Evolutionary conservation across 2,797 vertebrate species (phyloP).

Genomic region (Lophura swinhoii): DNA sequence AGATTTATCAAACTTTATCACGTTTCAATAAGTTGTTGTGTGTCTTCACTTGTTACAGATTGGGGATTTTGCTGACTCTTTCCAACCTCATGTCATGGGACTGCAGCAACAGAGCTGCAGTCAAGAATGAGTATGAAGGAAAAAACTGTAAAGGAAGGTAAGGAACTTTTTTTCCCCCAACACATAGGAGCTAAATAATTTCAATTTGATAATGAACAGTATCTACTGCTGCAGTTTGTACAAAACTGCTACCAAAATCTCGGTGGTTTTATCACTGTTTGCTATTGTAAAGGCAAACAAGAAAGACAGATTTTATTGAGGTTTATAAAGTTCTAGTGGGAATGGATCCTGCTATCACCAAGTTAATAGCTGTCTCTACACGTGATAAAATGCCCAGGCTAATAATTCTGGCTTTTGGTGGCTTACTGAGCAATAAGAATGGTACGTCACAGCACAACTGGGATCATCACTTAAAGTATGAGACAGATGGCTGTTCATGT

Average conservation of each 20-base stretch:
- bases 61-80: neutral
- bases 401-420: neutral
- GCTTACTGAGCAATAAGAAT: neutral
- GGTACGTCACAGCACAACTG: neutral
- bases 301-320: neutral
- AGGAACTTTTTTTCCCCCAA: neutral
- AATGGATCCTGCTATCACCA: neutral
- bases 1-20: neutral
- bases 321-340: neutral
- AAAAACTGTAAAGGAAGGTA: neutral
- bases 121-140: neutral
- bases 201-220: neutral
- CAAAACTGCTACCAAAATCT: neutral
- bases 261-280: neutral
- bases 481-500: neutral
- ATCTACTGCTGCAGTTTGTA: neutral
- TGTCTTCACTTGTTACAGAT: neutral
- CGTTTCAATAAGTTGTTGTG: neutral
- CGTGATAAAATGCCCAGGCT: neutral
- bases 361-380: neutral
- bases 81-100: neutral
- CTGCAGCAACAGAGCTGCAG: neutral
- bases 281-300: neutral
- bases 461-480: neutral
- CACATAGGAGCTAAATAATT: neutral